Conservation (phyloP, 2,113 vertebrate species). For the rat (Rattus norvegicus) region GRCr8 NC_086037.1:47822001-47822500, state of each 20-base stretch:
- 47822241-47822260: neutral
- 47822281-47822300: neutral
- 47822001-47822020: neutral
- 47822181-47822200: neutral
- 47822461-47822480: conserved; percentile 48
- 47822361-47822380: conserved; percentile 16
- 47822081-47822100: too few species aligned
- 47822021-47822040: fast-evolving
- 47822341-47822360: conserved; percentile 42
- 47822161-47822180: neutral
- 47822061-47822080: neutral
- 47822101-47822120: neutral
- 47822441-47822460: conserved; percentile 44
- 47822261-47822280: neutral
- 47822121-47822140: neutral
- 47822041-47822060: neutral
- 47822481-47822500: conserved; percentile 38
- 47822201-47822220: neutral
- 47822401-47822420: neutral
- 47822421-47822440: conserved; percentile 51
- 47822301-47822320: neutral
- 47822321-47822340: neutral
- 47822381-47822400: conserved; percentile 38
- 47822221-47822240: neutral
- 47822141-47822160: neutral